A percentile compares a stretch with the other conserved stretches of the same genome.
Evolutionary conservation across 64 coral and sea anemone species (phyloP).

Genomic region (Montipora cactus): DNA sequence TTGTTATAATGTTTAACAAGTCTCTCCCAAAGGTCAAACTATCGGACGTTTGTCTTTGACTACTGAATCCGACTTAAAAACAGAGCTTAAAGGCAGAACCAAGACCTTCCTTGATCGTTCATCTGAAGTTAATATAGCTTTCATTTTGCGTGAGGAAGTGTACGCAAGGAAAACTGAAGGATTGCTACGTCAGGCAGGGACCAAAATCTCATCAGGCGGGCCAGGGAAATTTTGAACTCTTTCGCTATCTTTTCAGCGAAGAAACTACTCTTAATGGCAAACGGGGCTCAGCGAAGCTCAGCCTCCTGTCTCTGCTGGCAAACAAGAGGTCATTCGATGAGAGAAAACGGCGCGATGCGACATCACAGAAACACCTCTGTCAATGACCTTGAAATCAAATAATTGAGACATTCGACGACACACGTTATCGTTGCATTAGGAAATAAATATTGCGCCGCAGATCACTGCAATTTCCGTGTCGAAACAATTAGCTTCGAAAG

Average conservation of each 20-base stretch:
- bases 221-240: neutral
- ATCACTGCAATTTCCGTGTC: constrained; percentile 46
- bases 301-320: neutral
- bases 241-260: neutral
- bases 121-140: neutral
- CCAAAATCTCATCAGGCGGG: neutral
- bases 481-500: constrained; percentile 35
- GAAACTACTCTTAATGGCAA: neutral
- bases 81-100: neutral
- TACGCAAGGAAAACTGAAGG: neutral
- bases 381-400: constrained; percentile 34
- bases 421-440: neutral
- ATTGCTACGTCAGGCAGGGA: neutral
- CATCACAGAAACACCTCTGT: constrained; percentile 21
- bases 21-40: constrained; percentile 6
- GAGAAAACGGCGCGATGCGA: constrained; percentile 41
- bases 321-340: constrained; percentile 47
- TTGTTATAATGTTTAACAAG: constrained; percentile 47
- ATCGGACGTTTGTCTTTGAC: neutral
- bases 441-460: constrained; percentile 9
- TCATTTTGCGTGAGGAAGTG: neutral
- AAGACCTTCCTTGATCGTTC: neutral
- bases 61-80: neutral
- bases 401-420: neutral
- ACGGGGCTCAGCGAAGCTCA: too few species aligned